phyloP scores from a whole-genome alignment of 2,888 invertebrate genomes.

The Kryphioiulus occultus region DNA sequence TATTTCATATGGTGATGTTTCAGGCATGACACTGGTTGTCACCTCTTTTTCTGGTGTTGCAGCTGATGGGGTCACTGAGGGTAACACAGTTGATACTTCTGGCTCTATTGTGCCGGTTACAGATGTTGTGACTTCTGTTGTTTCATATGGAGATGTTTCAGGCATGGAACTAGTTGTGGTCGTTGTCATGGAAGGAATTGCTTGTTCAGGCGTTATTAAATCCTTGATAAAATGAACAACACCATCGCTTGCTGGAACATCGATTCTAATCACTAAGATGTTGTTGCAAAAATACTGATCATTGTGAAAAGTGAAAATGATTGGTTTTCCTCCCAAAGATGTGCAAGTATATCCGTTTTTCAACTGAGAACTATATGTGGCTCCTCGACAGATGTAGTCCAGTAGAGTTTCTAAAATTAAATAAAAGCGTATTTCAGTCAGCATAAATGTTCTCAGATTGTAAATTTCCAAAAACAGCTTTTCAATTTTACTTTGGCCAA shows the following conservation, averaged over 20 bases:
- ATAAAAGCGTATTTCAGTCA: background rate
- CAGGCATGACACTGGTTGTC: background rate
- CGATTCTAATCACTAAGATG: background rate
- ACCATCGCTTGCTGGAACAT: conserved; percentile 44
- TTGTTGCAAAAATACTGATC: conserved; percentile 44
- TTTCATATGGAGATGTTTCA: conserved; percentile 14
- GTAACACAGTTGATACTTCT: background rate
- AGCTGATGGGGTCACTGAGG: background rate
- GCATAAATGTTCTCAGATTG: no score
- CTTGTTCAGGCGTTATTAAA: background rate
- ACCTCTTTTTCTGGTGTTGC: background rate
- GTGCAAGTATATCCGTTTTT: conserved; percentile 39
- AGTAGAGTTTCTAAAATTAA: conserved; percentile 22
- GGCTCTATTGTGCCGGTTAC: background rate
- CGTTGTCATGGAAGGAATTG: background rate
- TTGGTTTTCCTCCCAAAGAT: conserved; percentile 41
- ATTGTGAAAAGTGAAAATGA: background rate
- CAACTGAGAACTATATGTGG: conserved; percentile 37
- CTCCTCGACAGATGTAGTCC: conserved; percentile 31
- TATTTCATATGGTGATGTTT: background rate
- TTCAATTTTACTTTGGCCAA: no score
- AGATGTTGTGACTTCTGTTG: conserved; percentile 10
- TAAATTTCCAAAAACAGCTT: no score
- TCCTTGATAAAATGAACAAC: conserved; percentile 43
- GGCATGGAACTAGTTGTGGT: background rate